phyloP scores from a whole-genome alignment of 2,888 invertebrate genomes.

The Lepidocyrtinus sp. region DNA sequence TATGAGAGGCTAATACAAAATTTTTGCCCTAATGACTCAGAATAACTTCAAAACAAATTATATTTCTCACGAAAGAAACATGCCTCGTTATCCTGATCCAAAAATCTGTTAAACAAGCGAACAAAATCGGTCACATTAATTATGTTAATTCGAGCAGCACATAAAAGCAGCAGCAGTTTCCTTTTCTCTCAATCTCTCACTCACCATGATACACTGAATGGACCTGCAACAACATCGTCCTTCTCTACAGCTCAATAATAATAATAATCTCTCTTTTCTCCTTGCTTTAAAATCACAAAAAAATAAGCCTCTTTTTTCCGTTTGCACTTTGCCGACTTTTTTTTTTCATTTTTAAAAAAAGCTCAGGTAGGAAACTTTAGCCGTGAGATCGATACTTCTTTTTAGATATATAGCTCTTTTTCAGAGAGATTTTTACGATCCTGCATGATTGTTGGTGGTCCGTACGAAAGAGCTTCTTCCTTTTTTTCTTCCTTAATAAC shows the following conservation, averaged over 20 bases:
- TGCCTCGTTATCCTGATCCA: slow-evolving; percentile 6
- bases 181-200: not conserved
- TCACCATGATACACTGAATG: not conserved
- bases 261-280: not conserved
- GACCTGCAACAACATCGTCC: slow-evolving; percentile 27
- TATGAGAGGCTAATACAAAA: slow-evolving; percentile 16
- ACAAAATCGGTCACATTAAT: slow-evolving; percentile 29
- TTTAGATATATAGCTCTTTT: slow-evolving; percentile 28
- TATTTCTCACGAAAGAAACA: no score
- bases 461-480: not conserved
- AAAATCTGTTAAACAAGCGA: not conserved
- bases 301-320: slow-evolving; percentile 24
- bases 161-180: not conserved
- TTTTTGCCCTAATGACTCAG: slow-evolving; percentile 2
- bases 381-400: slow-evolving; percentile 55
- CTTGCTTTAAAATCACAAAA: not conserved
- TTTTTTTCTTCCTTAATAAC: not conserved
- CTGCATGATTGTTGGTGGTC: slow-evolving; percentile 60
- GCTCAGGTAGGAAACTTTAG: slow-evolving; percentile 40
- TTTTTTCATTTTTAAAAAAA: slow-evolving; percentile 46
- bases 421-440: slow-evolving; percentile 48
- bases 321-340: slow-evolving; percentile 15
- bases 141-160: slow-evolving; percentile 31
- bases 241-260: slow-evolving; percentile 6
- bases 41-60: no score